Percentiles rank a stretch among this genome's conserved stretches.
Conservation (phyloP, 2,888 invertebrate species). For the Torymus aiolomorphi region DNA sequence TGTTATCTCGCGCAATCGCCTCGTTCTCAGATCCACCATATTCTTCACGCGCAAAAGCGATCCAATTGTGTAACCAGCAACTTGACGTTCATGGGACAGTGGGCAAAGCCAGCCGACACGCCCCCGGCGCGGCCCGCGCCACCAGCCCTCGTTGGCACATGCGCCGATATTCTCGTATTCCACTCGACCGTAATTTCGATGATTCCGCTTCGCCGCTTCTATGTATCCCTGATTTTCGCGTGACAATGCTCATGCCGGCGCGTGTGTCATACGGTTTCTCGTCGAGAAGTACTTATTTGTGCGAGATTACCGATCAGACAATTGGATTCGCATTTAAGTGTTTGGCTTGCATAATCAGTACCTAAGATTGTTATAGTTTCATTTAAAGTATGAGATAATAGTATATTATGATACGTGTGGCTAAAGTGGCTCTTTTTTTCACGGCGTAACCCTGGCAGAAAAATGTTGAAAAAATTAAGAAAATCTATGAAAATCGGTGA, state of each 20-base stretch:
- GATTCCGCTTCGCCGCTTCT: constrained; percentile 41
- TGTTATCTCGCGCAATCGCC: not conserved
- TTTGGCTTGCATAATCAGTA: too few species aligned
- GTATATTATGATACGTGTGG: too few species aligned
- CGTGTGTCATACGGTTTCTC: not conserved
- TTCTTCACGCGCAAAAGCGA: not conserved
- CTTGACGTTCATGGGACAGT: constrained; percentile 70
- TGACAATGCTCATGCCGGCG: constrained; percentile 21
- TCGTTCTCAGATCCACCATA: not conserved
- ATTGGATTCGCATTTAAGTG: too few species aligned
- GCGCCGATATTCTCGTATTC: constrained; percentile 5
- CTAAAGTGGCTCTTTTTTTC: too few species aligned
- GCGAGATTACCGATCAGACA: too few species aligned
- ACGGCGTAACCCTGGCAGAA: too few species aligned
- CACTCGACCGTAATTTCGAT: constrained; percentile 37
- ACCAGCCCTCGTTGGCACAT: constrained; percentile 59
- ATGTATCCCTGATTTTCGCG: constrained; percentile 28
- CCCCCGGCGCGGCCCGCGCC: constrained; percentile 62
- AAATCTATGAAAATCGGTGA: too few species aligned
- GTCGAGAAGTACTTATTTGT: not conserved
- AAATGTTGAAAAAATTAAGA: too few species aligned
- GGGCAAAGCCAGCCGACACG: constrained; percentile 66
- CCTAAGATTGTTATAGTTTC: too few species aligned
- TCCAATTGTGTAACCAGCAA: constrained; percentile 57
- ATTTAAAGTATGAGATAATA: too few species aligned